These are phyloP conservation scores for Zelostemma sp. DNA, from an alignment of 1,140 invertebrate genomes.

Conservation along the genomic window DNA sequence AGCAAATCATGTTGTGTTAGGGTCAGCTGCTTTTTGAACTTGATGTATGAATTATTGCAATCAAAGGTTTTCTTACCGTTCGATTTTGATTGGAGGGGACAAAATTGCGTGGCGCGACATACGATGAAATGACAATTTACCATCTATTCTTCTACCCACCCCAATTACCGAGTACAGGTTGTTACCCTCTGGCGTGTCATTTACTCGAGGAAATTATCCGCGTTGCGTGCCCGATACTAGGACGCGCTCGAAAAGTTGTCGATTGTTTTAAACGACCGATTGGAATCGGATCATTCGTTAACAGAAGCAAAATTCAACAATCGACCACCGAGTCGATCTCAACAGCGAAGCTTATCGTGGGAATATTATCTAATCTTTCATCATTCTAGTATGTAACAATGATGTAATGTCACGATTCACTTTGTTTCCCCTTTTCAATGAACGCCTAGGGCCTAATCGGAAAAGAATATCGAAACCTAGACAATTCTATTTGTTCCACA, in stretches of 20 bases:
- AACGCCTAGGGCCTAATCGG: no score
- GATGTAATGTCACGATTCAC: not conserved
- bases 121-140: conserved; percentile 24
- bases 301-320: conserved; percentile 36
- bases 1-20: no score
- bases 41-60: no score
- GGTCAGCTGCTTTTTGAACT: no score
- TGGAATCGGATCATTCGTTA: conserved; percentile 51
- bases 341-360: not conserved
- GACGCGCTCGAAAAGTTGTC: conserved; percentile 41
- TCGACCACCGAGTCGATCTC: conserved; percentile 9
- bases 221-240: conserved; percentile 56
- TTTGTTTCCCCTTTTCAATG: not conserved
- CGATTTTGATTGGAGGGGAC: conserved; percentile 34
- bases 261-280: conserved; percentile 68
- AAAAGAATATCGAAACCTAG: no score
- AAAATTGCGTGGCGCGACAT: conserved; percentile 59
- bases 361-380: not conserved
- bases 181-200: conserved; percentile 67
- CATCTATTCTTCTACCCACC: conserved; percentile 43
- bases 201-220: conserved; percentile 61
- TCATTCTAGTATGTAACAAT: not conserved
- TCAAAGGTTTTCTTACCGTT: no score
- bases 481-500: no score
- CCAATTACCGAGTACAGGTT: conserved; percentile 63